Conservation (phyloP, 2,113 vertebrate genomes). For the Gallinago jamesoni region DNA sequence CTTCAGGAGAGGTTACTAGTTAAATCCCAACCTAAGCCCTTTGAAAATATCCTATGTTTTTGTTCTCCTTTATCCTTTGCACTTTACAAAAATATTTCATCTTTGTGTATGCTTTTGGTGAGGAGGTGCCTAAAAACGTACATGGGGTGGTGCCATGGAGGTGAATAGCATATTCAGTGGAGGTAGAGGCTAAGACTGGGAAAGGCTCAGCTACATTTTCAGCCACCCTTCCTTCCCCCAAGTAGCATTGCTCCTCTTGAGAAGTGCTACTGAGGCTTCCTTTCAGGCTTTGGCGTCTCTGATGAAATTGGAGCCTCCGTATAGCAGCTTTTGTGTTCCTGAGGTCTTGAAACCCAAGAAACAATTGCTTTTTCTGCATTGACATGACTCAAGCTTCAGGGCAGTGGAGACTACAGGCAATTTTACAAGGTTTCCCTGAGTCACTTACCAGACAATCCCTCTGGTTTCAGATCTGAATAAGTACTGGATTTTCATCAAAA, state of each 20-base stretch:
- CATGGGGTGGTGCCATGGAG: background rate
- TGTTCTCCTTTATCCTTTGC: background rate
- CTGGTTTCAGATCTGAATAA: background rate
- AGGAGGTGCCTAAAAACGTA: background rate
- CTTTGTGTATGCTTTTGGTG: background rate
- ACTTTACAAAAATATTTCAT: background rate
- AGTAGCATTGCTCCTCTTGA: fast-evolving
- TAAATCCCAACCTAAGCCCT: background rate
- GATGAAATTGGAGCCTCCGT: background rate
- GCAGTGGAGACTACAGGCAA: background rate
- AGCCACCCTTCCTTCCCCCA: background rate
- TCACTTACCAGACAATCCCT: background rate
- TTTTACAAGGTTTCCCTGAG: background rate
- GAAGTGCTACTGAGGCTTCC: background rate
- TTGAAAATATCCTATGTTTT: background rate
- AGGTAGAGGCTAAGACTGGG: background rate
- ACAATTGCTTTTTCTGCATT: background rate
- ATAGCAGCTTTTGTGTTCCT: background rate
- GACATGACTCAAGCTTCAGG: background rate
- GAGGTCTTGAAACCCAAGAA: background rate
- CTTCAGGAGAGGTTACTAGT: background rate
- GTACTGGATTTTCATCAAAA: background rate
- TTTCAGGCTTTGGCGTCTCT: background rate
- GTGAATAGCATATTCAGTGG: background rate
- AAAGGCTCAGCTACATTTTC: background rate